Conservation (phyloP, 2,113 vertebrate genomes). For the Ptychochromis oligacanthus region DNA sequence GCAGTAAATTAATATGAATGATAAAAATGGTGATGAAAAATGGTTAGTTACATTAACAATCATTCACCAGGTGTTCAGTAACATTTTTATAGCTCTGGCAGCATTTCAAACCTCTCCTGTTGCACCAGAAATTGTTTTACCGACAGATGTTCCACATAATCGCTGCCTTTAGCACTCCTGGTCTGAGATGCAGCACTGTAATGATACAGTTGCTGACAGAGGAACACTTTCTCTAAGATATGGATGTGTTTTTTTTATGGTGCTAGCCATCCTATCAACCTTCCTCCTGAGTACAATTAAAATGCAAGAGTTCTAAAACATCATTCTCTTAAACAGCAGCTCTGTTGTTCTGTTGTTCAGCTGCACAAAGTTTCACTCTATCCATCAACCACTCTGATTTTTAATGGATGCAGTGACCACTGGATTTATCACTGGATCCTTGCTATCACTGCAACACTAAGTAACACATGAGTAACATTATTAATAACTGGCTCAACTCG, state of each 20-base stretch:
- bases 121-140: constrained; percentile 38
- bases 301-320: background rate
- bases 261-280: background rate
- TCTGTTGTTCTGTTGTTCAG: background rate
- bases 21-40: constrained; percentile 6
- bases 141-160: constrained; percentile 70
- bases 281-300: constrained; percentile 7
- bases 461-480: too few relatives aligned
- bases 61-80: constrained; percentile 48
- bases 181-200: constrained; percentile 43
- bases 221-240: constrained; percentile 16
- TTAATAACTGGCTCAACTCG: too few relatives aligned
- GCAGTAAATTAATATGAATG: background rate
- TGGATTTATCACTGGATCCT: too few relatives aligned
- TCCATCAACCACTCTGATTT: background rate
- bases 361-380: background rate
- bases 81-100: constrained; percentile 52
- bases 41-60: background rate
- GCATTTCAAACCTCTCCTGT: constrained; percentile 19
- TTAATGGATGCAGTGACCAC: too few relatives aligned
- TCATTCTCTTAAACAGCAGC: background rate
- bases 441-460: too few relatives aligned
- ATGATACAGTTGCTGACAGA: constrained; percentile 39
- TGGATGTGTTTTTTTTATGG: constrained; percentile 7
- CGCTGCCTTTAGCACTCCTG: constrained; percentile 58